Conservation (phyloP, 2,888 invertebrate species). For the Galeruca laticollis region DNA sequence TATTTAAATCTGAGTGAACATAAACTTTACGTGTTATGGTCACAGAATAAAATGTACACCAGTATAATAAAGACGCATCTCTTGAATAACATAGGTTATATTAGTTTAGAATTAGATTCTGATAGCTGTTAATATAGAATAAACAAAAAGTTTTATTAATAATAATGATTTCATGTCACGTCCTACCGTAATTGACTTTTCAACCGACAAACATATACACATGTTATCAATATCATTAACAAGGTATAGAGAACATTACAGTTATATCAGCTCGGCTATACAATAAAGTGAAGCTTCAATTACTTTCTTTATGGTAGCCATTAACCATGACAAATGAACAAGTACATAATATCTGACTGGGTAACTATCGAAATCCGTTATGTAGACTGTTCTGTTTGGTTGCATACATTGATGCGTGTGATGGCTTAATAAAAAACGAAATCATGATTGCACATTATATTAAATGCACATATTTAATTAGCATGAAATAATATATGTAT, state of each 20-base stretch:
- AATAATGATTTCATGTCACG: too few species aligned
- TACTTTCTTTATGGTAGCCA: slow-evolving; percentile 8
- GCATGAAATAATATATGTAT: too few species aligned
- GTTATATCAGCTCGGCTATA: neutral
- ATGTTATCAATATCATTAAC: slow-evolving; percentile 2
- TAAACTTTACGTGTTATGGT: too few species aligned
- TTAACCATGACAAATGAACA: slow-evolving; percentile 14
- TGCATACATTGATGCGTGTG: slow-evolving; percentile 5
- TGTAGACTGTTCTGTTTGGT: neutral
- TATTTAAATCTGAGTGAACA: too few species aligned
- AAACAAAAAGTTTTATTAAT: too few species aligned
- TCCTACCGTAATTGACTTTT: too few species aligned
- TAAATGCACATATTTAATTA: neutral
- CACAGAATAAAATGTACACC: too few species aligned
- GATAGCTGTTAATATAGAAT: too few species aligned
- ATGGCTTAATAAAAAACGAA: neutral
- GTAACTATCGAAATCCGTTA: slow-evolving; percentile 9
- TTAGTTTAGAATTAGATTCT: too few species aligned
- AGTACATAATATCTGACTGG: slow-evolving; percentile 5
- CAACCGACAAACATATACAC: too few species aligned
- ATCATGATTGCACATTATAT: neutral
- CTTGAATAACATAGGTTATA: too few species aligned
- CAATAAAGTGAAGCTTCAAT: slow-evolving; percentile 3
- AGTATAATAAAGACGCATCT: too few species aligned
- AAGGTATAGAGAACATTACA: slow-evolving; percentile 5